A percentile compares a stretch with the other conserved stretches of the same genome.
Evolutionary conservation across 2,888 invertebrate species (phyloP).

Genomic region (Tetragonula carbonaria): DNA sequence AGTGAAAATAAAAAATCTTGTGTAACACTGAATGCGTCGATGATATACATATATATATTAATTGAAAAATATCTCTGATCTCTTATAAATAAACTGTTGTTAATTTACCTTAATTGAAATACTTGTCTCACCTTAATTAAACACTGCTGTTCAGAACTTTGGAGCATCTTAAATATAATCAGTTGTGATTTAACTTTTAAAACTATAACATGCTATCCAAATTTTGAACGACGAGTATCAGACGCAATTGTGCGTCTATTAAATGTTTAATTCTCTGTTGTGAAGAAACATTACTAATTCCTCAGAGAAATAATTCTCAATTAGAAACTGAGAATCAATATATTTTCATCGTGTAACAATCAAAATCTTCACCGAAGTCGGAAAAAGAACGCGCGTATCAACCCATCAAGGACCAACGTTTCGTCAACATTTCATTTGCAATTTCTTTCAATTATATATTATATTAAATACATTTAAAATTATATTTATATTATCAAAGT

Average conservation of each 20-base stretch:
- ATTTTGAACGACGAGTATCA: too few species aligned
- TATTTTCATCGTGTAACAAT: neutral
- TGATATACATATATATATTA: neutral
- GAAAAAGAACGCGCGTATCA: constrained; percentile 1
- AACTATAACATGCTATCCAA: too few species aligned
- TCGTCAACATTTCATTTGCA: too few species aligned
- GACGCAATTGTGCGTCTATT: too few species aligned
- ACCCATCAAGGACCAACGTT: too few species aligned
- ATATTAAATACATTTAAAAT: too few species aligned
- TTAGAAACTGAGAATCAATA: neutral
- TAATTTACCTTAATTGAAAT: constrained; percentile 4
- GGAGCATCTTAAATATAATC: too few species aligned
- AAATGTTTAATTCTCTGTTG: neutral
- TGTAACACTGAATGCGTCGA: constrained; percentile 3
- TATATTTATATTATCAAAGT: too few species aligned
- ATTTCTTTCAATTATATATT: too few species aligned
- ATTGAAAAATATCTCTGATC: constrained; percentile 19
- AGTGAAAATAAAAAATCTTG: neutral
- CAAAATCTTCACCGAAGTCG: neutral
- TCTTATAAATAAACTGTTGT: constrained; percentile 25
- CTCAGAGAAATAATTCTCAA: neutral
- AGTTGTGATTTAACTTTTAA: too few species aligned
- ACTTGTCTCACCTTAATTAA: neutral
- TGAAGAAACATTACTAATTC: neutral
- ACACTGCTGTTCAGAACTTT: neutral